A percentile compares a stretch with the other conserved stretches of the same genome.
phyloP scores from a whole-genome alignment of 2,888 invertebrate species.

The Orthosia gothica region DNA sequence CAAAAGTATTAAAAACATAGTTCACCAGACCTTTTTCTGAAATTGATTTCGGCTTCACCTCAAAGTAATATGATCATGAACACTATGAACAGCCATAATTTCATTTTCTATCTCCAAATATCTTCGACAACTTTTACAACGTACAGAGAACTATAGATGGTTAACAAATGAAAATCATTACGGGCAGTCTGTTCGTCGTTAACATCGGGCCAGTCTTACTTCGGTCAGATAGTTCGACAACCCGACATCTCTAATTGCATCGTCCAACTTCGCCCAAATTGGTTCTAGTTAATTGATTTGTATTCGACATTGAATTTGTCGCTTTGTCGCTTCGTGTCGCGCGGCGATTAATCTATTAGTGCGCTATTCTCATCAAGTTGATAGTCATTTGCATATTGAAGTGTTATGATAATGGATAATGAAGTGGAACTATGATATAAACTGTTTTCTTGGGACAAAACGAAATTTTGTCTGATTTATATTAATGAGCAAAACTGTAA shows the following conservation, averaged over 20 bases:
- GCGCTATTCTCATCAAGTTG: constrained; percentile 69
- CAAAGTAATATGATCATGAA: no score
- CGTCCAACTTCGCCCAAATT: constrained; percentile 83
- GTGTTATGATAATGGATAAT: constrained; percentile 51
- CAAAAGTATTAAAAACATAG: no score
- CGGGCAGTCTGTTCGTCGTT: constrained; percentile 59
- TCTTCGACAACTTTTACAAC: not conserved
- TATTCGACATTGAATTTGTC: constrained; percentile 77
- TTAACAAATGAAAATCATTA: constrained; percentile 64
- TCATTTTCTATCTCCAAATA: not conserved
- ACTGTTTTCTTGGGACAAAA: not conserved
- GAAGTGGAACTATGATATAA: constrained; percentile 10
- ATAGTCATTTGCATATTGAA: constrained; percentile 70
- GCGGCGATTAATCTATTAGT: constrained; percentile 74
- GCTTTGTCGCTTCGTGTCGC: constrained; percentile 71
- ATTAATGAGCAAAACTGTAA: no score
- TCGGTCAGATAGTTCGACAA: constrained; percentile 65
- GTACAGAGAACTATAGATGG: constrained; percentile 4
- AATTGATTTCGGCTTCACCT: no score
- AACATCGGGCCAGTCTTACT: constrained; percentile 65
- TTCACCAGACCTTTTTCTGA: no score
- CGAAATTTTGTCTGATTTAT: no score
- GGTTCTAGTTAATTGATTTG: constrained; percentile 87
- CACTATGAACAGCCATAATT: no score
- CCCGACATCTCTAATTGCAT: constrained; percentile 82